These are phyloP conservation scores for Cossypha heuglini DNA, from an alignment of 2,797 vertebrate species.

Conservation along the genomic window DNA sequence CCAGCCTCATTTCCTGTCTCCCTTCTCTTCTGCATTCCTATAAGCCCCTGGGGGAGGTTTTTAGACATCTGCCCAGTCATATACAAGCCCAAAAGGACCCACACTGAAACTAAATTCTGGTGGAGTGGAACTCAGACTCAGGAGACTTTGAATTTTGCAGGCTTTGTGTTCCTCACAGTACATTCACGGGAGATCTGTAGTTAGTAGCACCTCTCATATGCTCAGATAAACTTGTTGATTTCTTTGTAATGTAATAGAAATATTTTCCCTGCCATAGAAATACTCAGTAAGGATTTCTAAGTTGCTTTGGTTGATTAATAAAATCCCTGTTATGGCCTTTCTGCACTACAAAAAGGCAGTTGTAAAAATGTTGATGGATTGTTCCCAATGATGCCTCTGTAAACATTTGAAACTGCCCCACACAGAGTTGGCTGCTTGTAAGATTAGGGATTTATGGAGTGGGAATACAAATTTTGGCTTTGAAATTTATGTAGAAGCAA, in stretches of 20 bases:
- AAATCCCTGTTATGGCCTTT: not conserved
- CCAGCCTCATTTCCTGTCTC: not conserved
- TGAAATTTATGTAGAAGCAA: slow-evolving; percentile 43
- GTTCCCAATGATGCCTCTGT: not conserved
- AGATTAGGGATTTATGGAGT: not conserved
- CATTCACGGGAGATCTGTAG: not conserved
- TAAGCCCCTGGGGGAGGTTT: not conserved
- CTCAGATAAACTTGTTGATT: not conserved
- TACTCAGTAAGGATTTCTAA: not conserved
- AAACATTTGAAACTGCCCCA: slow-evolving; percentile 14
- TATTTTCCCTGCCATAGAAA: not conserved
- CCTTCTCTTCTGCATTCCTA: not conserved
- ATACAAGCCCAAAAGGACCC: not conserved
- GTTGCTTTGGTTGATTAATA: not conserved
- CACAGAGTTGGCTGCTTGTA: not conserved
- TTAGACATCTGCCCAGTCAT: not conserved
- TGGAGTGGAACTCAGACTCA: not conserved
- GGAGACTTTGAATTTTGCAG: not conserved
- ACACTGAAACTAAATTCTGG: not conserved
- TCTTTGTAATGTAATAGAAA: not conserved
- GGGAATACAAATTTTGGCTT: slow-evolving; percentile 29
- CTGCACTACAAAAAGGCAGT: not conserved
- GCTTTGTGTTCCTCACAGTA: not conserved
- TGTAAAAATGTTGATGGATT: slow-evolving; percentile 28
- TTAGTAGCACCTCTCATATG: not conserved